Evolutionary conservation across 2,113 vertebrate species (phyloP), one percentile per base, ranked within the genome.

Genomic region (Bos javanicus): DNA sequence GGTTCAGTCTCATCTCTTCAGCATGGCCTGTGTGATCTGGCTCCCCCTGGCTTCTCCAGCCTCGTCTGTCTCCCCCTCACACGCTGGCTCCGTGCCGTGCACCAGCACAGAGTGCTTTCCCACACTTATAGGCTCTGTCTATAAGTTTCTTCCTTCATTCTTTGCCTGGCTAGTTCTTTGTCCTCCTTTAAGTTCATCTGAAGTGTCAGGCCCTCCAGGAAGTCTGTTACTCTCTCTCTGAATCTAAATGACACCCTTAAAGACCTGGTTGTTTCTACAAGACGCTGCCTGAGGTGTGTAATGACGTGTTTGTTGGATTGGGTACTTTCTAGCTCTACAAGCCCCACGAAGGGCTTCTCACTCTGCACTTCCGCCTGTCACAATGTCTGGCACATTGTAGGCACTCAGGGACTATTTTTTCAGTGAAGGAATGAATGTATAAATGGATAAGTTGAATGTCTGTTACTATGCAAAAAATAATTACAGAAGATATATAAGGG

Each of bases 301-400:
- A 33, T 7, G 7, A 5, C 3, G 2, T 0, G 13, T 56, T 39
- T 43, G 56, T 6, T 67, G 21, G 60, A 59, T 1, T 5, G 4
- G 46, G 19, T 21, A 15, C 33, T 15, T 57, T 57, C 67, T 48
- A 26, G 17, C 71, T 78, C 19, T 46, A 11, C 15, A 56, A 10
- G 62, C 28, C 19, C 15, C 2, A 1, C 12, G 26, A 46, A 71
- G 57, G 50, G 26, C n/a, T 85, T 56, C 23, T 13, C 84, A 2
- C 11, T 94, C 15, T 57, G 7, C 56, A 13, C 52, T 43, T 7
- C 7, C 36, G 43, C 56, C 57, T 48, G 21, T 36, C 91, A 96
- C 21, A 7, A 10, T 12, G 16, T 56, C 57, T 46, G 54, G 13
- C 1, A 8, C 28, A 28, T 28, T 67, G 33, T 56, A 74, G 67